A percentile compares a stretch with the other conserved stretches of the same genome.
These are phyloP conservation scores for Apantesis nais DNA, from an alignment of 2,888 invertebrate genomes.

Conservation along the genomic window DNA sequence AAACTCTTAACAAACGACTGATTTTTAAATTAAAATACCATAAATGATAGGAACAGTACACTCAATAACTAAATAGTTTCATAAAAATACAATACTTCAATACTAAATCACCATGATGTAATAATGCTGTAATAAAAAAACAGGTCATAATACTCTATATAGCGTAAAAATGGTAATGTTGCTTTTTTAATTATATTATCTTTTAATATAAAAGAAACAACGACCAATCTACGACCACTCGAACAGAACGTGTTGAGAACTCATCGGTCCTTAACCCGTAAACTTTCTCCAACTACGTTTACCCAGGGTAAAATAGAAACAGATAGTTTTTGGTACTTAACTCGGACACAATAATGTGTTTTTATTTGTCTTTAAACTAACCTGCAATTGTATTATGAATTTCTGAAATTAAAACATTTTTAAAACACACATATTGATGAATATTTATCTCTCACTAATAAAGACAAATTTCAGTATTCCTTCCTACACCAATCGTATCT, in stretches of 20 bases:
- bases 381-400: background rate
- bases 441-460: background rate
- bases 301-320: conserved; percentile 65
- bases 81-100: background rate
- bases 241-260: conserved; percentile 60
- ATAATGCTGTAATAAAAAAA: background rate
- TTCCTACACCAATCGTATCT: background rate
- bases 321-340: conserved; percentile 53
- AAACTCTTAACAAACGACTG: too few species aligned
- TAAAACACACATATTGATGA: background rate
- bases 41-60: background rate
- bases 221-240: conserved; percentile 47
- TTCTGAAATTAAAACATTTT: background rate
- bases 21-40: too few species aligned
- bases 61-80: background rate
- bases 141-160: too few species aligned
- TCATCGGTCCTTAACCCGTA: conserved; percentile 68
- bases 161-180: too few species aligned
- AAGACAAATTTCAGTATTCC: background rate
- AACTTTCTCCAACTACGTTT: conserved; percentile 66
- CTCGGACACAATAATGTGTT: conserved; percentile 23
- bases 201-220: background rate
- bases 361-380: conserved; percentile 8
- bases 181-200: background rate
- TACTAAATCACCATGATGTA: background rate